Percentiles rank a stretch among this genome's conserved stretches.
Conservation (phyloP, 2,888 invertebrate species). For the Acleris laterana region DNA sequence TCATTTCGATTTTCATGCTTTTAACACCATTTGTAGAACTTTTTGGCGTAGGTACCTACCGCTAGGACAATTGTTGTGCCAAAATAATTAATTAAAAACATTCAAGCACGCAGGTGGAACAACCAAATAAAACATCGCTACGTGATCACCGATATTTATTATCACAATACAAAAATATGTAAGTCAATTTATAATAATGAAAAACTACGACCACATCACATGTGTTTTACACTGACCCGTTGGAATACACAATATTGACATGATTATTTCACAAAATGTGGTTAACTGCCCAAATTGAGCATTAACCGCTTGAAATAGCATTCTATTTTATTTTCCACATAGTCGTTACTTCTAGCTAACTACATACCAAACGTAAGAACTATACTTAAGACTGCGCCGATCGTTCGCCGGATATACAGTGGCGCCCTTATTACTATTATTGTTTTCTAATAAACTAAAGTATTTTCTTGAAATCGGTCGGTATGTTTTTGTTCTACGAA, state of each 20-base stretch:
- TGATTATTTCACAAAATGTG: too few relatives aligned
- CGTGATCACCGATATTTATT: slow-evolving; percentile 44
- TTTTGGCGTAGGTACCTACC: too few relatives aligned
- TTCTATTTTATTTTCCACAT: not conserved
- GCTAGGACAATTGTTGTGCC: too few relatives aligned
- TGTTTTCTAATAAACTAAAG: too few relatives aligned
- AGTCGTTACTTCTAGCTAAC: not conserved
- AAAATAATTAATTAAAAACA: not conserved
- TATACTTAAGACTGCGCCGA: too few relatives aligned
- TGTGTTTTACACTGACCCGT: not conserved
- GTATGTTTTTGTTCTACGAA: too few relatives aligned
- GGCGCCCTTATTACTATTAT: too few relatives aligned
- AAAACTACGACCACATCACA: not conserved
- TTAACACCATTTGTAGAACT: too few relatives aligned
- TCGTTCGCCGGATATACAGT: too few relatives aligned
- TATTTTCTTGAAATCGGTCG: too few relatives aligned
- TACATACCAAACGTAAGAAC: not conserved
- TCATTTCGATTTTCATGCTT: too few relatives aligned
- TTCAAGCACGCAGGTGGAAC: not conserved
- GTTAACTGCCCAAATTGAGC: too few relatives aligned
- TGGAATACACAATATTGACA: not conserved
- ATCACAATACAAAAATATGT: slow-evolving; percentile 33
- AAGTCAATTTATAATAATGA: slow-evolving; percentile 9
- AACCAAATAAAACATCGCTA: slow-evolving; percentile 28
- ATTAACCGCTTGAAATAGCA: not conserved